phyloP scores from a whole-genome alignment of 2,888 invertebrate species.

The Caprella mutica region DNA sequence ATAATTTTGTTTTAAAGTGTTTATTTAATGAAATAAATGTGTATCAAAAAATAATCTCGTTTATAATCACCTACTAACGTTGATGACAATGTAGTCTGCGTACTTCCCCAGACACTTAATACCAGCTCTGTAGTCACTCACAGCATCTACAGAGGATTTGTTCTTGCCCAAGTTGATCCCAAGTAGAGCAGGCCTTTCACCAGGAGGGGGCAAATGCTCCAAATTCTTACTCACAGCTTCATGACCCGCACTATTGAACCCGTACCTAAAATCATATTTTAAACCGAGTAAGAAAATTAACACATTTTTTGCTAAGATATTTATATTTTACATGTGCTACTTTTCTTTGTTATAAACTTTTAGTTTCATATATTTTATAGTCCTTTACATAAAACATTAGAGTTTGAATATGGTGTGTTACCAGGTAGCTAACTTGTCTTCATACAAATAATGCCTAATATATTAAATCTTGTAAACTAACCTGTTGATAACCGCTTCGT shows the following conservation, averaged over 20 bases:
- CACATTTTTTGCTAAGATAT: too few species aligned
- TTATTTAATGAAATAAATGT: not conserved
- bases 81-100: constrained; percentile 93
- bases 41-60: not conserved
- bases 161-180: constrained; percentile 97
- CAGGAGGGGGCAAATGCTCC: constrained; percentile 39
- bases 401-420: too few species aligned
- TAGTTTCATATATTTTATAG: too few species aligned
- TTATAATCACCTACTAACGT: constrained; percentile 61
- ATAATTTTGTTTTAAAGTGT: not conserved
- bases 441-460: too few species aligned
- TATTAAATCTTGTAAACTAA: too few species aligned
- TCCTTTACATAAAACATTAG: too few species aligned
- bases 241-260: constrained; percentile 94
- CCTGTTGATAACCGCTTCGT: constrained; percentile 84
- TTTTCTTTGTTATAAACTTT: too few species aligned
- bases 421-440: too few species aligned
- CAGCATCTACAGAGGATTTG: constrained; percentile 62
- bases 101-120: constrained; percentile 65
- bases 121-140: constrained; percentile 73
- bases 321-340: too few species aligned
- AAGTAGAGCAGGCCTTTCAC: constrained; percentile 50
- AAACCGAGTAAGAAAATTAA: not conserved
- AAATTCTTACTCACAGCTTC: constrained; percentile 57
- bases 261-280: constrained; percentile 51